Evolutionary conservation across 1,140 invertebrate species (phyloP), one percentile per base, ranked within the genome.

Genomic region (Eupristina koningsbergeri): DNA sequence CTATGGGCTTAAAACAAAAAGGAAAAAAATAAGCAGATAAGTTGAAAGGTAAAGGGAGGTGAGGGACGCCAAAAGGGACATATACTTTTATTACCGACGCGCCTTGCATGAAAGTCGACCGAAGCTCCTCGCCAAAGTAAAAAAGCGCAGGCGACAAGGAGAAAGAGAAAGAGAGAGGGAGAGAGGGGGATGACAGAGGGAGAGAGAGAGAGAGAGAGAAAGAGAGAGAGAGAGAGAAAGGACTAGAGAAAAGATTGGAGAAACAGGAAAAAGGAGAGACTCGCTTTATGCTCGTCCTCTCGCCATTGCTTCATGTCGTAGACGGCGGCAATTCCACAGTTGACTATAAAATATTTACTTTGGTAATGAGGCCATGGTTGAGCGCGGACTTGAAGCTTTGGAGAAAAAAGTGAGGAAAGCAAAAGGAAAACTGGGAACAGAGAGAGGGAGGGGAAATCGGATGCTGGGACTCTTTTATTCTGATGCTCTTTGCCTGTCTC

Each of bases 261-360:
- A 83, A 36, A 45, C 41, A 45, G 45, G 45, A 45, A 58, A 53
- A 77, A 39, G 26, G 45, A 83, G 22, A 47, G 61, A 76, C 26
- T 29, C 26, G 36, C 80, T 61, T 50, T 80, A 36, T 58, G 34
- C 34, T 39, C 13, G 47, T 77, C 74, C 85, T 84, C 86, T 88
- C 87, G 87, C 85, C 87, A 86, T 87, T 83, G 76, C 77, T 85
- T 74, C 69, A 74, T 19, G 50, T 80, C 78, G 77, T 13, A 8
- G 13, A 34, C 45, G 73, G 63, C 78, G 29, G 84, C 81, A 87
- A 88, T 86, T 89, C 89, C 88, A 86, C 87, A 88, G 88, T 86
- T 76, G 91, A 90, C 91, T 92, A 91, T 92, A 90, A 92, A 92
- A 92, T 92, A 92, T 92, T 92, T 92, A 90, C 91, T 92, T 92